These are phyloP conservation scores for Myocastor coypus DNA, from an alignment of 2,113 vertebrate genomes.

Conservation along the genomic window DNA sequence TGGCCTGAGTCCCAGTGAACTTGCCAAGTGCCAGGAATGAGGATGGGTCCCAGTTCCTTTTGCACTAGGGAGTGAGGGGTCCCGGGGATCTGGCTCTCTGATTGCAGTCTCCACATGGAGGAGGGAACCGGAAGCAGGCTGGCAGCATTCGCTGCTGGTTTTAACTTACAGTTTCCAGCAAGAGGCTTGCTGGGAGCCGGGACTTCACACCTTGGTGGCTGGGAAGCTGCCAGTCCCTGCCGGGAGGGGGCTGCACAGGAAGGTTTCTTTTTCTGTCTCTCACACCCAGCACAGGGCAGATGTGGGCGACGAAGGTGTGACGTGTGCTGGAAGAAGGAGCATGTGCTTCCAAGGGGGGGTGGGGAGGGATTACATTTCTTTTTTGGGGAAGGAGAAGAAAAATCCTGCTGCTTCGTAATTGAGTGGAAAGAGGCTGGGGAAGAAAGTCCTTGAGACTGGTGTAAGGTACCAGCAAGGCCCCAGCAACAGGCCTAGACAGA, in stretches of 20 bases:
- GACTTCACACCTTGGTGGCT: slow-evolving; percentile 65
- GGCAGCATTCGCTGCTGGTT: slow-evolving; percentile 45
- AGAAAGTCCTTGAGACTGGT: not conserved
- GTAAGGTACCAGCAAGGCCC: not conserved
- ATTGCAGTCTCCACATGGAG: not conserved
- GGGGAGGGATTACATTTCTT: not conserved
- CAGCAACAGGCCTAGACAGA: not conserved
- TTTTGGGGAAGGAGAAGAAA: not conserved
- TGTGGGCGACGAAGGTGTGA: slow-evolving; percentile 64
- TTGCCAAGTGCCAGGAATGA: not conserved
- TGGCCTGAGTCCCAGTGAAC: not conserved
- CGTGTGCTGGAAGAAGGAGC: slow-evolving; percentile 62
- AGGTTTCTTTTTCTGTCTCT: slow-evolving; percentile 71
- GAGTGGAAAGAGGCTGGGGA: not conserved
- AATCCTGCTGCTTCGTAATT: not conserved
- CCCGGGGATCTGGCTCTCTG: not conserved
- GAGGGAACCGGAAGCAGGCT: not conserved
- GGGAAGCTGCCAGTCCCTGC: slow-evolving; percentile 55
- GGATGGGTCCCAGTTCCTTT: not conserved
- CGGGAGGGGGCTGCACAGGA: slow-evolving; percentile 38
- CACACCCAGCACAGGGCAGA: slow-evolving; percentile 48
- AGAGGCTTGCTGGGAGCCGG: slow-evolving; percentile 51
- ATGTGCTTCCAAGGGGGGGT: not conserved
- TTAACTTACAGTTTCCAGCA: slow-evolving; percentile 34
- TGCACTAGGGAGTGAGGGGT: not conserved